phyloP scores from a whole-genome alignment of 1,140 invertebrate genomes.

The Zaprionus tsacasi region DNA sequence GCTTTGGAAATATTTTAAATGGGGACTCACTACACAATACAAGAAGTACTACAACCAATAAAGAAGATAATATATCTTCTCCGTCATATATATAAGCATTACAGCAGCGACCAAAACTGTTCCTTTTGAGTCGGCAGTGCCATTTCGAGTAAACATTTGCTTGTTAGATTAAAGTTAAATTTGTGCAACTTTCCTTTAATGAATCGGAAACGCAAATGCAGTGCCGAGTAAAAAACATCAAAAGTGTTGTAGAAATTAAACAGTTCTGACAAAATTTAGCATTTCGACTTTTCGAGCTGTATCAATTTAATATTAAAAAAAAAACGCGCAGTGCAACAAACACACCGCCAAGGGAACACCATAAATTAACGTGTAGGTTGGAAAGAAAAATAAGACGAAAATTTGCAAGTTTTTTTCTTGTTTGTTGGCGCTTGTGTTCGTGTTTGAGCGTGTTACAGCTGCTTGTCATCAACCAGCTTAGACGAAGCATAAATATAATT shows the following conservation, averaged over 20 bases:
- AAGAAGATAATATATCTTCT: no score
- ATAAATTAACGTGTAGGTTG: constrained; percentile 54
- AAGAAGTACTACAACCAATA: no score
- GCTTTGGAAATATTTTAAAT: no score
- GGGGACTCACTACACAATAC: no score
- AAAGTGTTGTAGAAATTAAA: constrained; percentile 43
- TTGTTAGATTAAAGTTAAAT: constrained; percentile 33
- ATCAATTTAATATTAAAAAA: constrained; percentile 27
- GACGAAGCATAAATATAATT: constrained; percentile 7
- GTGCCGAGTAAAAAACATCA: constrained; percentile 43
- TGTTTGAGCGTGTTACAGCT: constrained; percentile 20
- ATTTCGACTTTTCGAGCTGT: constrained; percentile 30
- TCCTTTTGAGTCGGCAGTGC: constrained; percentile 33
- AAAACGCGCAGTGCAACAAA: constrained; percentile 37
- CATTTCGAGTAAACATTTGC: constrained; percentile 46
- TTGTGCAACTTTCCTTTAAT: constrained; percentile 43
- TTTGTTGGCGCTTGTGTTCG: constrained; percentile 41
- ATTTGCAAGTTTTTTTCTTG: constrained; percentile 39
- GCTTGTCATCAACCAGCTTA: constrained; percentile 40
- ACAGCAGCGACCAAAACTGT: constrained; percentile 19
- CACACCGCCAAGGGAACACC: constrained; percentile 38
- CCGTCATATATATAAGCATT: no score
- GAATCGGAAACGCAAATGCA: constrained; percentile 42
- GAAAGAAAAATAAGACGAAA: constrained; percentile 46
- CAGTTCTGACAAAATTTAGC: constrained; percentile 41